Conservation (phyloP, 2,888 invertebrate genomes). For the Unio delphinus region DNA sequence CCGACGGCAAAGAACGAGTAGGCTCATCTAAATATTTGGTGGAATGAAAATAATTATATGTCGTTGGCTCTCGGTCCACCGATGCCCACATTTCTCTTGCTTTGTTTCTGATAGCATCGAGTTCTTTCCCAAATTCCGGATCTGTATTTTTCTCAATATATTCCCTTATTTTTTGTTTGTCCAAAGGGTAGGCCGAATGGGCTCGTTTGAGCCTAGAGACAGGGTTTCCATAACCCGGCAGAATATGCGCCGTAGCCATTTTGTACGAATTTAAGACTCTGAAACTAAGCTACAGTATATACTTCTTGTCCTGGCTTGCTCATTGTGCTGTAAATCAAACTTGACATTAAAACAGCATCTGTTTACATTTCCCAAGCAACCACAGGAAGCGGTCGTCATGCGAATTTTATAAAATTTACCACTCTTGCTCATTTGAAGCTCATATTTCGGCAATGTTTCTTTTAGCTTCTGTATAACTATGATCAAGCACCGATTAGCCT, state of each 20-base stretch:
- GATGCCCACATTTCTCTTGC: slow-evolving; percentile 54
- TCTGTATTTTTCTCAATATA: slow-evolving; percentile 34
- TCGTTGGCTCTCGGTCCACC: slow-evolving; percentile 42
- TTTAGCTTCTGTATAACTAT: neutral
- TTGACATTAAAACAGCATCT: slow-evolving; percentile 5
- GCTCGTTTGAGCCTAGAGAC: slow-evolving; percentile 51
- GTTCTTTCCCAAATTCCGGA: slow-evolving; percentile 30
- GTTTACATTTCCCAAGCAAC: slow-evolving; percentile 56
- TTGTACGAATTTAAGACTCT: neutral
- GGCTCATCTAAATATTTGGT: slow-evolving; percentile 40
- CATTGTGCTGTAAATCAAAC: too few relatives aligned
- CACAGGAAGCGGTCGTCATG: slow-evolving; percentile 18
- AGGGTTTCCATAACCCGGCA: slow-evolving; percentile 62
- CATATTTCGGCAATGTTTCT: neutral
- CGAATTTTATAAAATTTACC: neutral
- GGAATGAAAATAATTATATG: slow-evolving; percentile 52
- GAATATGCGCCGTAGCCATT: slow-evolving; percentile 63
- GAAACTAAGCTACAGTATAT: neutral
- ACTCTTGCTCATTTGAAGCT: neutral
- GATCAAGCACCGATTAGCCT: too few relatives aligned
- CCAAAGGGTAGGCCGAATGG: slow-evolving; percentile 52
- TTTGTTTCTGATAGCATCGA: slow-evolving; percentile 49
- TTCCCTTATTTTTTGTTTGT: slow-evolving; percentile 42
- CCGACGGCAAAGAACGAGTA: slow-evolving; percentile 48
- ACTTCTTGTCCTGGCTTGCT: neutral